A percentile compares a stretch with the other conserved stretches of the same genome.
phyloP scores from a whole-genome alignment of 1,140 invertebrate genomes.

The Nomia melanderi region DNA sequence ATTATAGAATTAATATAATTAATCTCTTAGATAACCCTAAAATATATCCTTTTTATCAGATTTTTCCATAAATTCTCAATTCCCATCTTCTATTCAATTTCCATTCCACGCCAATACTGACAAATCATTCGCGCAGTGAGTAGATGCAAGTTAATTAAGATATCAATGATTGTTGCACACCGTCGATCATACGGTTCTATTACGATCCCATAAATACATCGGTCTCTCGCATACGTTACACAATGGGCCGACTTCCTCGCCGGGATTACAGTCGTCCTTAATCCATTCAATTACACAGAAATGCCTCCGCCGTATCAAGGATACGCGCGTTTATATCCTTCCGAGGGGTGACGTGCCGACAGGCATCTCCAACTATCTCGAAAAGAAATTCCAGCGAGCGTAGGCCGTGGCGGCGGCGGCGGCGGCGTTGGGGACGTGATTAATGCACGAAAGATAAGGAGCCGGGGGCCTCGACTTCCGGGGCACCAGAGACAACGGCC shows the following conservation, averaged over 20 bases:
- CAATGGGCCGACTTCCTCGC: no score
- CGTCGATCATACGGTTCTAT: neutral
- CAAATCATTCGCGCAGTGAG: neutral
- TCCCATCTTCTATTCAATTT: no score
- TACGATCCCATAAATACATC: neutral
- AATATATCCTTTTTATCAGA: no score
- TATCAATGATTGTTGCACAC: neutral
- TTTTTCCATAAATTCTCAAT: no score
- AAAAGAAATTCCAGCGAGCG: constrained; percentile 35
- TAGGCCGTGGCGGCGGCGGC: constrained; percentile 30
- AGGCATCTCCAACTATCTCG: constrained; percentile 46
- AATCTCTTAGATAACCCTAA: no score
- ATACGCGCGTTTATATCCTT: constrained; percentile 53
- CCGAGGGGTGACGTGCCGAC: constrained; percentile 49
- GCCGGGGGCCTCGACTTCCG: constrained; percentile 36
- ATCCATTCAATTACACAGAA: constrained; percentile 49
- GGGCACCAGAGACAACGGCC: constrained; percentile 25
- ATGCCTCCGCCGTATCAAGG: constrained; percentile 45
- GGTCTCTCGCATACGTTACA: constrained; percentile 1
- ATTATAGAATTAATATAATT: no score
- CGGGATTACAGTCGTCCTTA: constrained; percentile 29
- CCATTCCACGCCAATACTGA: no score
- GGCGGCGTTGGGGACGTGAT: no score
- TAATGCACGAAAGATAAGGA: constrained; percentile 61
- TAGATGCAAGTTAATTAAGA: neutral